Conservation (phyloP, 2,113 vertebrate species). For the Aphyosemion australe region DNA sequence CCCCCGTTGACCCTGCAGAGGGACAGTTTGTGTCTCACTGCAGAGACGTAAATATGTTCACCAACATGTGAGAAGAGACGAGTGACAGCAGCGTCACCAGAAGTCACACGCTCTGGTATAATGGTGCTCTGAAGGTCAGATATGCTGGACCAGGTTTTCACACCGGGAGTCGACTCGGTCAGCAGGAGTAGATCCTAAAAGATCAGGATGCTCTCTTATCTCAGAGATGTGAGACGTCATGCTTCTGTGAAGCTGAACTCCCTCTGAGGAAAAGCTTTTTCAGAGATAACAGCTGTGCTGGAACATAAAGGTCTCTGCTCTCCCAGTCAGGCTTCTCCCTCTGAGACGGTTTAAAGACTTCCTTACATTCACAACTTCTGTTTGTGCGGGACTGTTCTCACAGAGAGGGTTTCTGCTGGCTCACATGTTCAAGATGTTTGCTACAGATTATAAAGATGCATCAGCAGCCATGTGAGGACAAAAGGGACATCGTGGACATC, state of each 20-base stretch:
- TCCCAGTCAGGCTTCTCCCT: slow-evolving; percentile 49
- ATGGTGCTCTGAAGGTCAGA: too few species aligned
- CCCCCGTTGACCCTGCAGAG: slow-evolving; percentile 23
- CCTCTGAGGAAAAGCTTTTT: slow-evolving; percentile 36
- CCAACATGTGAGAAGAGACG: too few species aligned
- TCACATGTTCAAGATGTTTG: not conserved
- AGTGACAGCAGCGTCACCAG: not conserved
- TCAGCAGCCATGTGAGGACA: too few species aligned
- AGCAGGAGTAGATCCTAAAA: too few species aligned
- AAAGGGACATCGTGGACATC: too few species aligned
- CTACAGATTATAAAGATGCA: not conserved
- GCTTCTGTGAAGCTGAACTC: slow-evolving; percentile 26
- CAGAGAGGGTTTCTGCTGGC: slow-evolving; percentile 8
- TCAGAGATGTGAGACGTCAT: not conserved
- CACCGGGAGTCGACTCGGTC: too few species aligned
- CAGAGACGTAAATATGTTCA: too few species aligned
- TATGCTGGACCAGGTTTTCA: too few species aligned
- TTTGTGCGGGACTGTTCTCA: slow-evolving; percentile 15
- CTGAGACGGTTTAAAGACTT: slow-evolving; percentile 23
- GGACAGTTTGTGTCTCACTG: not conserved
- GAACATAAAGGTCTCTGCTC: slow-evolving; percentile 60
- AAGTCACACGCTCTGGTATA: too few species aligned
- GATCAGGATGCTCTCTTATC: too few species aligned
- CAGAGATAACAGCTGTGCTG: slow-evolving; percentile 60
- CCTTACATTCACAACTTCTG: slow-evolving; percentile 19